Base-by-base conservation (phyloP, 2,113 vertebrate genomes). In the Ammodytes dubius region DNA sequence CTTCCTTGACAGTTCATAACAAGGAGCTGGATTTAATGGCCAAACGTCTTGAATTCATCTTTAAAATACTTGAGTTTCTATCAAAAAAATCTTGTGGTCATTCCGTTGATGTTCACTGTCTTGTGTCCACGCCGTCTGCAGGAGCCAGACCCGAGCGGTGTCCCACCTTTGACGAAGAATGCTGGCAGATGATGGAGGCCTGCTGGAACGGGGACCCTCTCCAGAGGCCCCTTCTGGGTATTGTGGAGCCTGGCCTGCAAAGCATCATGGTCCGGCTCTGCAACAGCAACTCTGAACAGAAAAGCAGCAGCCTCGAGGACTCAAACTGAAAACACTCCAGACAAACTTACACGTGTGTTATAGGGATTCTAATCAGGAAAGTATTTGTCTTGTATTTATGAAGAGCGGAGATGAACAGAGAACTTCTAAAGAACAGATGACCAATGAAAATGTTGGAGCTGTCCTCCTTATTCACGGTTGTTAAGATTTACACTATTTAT, bases 121-220 rank as follows among this genome's bases (percentile, higher is more conserved):
- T 69, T 12, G 40, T 1, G 19, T 69, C 13, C 67, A 1, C 61
- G 9, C 84, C 0, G 10, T 68, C 65, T 13, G 4, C 91, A 99
- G 98, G 98, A 64, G 96, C 96, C 5, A 95, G 98, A 1, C 98
- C 98, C 0, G 98, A 99, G 83, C 96, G 97, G 0, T 88, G 99
- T 1, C 50, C 96, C 0, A 80, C 88, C 79, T 99, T 99, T 6
- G 98, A 99, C 4, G 97, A 97, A 87, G 98, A 99, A 9, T 99
- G 98, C 93, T 99, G 98, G 98, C 98, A 99, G 95, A 90, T 99
- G 91, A 99, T 99, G 98, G 98, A 99, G 91, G 97, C 97, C 3
- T 99, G 97, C 65, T 99, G 98, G 98, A 98, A 95, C 1, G 97
- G 98, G 0, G 98, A 99, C 83, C 94, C 98, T 2, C 97, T 95